Percentiles rank a stretch among this genome's conserved stretches.
These are phyloP conservation scores for Pithys albifrons DNA, from an alignment of 2,113 vertebrate species.

Conservation along the genomic window DNA sequence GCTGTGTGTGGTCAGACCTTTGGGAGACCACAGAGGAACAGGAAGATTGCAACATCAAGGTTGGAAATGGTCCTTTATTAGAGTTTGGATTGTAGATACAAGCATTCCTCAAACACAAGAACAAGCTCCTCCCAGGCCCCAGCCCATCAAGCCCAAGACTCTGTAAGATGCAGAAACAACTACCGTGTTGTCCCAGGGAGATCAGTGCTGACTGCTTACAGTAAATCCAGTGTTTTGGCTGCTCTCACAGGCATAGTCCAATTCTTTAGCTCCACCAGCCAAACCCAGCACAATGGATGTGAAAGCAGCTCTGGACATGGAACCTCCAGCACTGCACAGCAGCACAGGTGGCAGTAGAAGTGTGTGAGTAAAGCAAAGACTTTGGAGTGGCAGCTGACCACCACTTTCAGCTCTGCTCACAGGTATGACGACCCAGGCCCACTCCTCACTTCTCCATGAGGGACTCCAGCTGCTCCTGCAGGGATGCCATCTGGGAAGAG, in stretches of 20 bases:
- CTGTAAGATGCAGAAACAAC: neutral
- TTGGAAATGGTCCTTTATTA: constrained; percentile 3
- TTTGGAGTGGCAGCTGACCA: neutral
- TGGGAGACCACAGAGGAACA: neutral
- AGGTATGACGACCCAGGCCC: neutral
- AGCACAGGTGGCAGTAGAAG: neutral
- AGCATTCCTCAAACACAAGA: neutral
- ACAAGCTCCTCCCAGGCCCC: neutral
- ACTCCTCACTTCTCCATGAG: constrained; percentile 88
- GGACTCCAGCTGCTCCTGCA: constrained; percentile 94
- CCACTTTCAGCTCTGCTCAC: neutral
- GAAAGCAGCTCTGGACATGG: neutral
- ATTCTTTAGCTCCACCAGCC: neutral
- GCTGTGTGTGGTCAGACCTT: neutral
- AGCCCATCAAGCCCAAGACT: neutral
- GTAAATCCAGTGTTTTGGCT: neutral
- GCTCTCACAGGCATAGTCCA: neutral
- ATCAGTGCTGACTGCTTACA: neutral
- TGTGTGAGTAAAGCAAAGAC: neutral
- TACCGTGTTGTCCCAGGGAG: accelerated
- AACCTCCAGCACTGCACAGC: neutral
- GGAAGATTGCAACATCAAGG: neutral
- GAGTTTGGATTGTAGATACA: neutral
- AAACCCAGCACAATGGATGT: neutral
- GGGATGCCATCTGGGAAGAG: constrained; percentile 84